Evolutionary conservation across 1,140 invertebrate species (phyloP).

Genomic region (Drosophila nebulosa): DNA sequence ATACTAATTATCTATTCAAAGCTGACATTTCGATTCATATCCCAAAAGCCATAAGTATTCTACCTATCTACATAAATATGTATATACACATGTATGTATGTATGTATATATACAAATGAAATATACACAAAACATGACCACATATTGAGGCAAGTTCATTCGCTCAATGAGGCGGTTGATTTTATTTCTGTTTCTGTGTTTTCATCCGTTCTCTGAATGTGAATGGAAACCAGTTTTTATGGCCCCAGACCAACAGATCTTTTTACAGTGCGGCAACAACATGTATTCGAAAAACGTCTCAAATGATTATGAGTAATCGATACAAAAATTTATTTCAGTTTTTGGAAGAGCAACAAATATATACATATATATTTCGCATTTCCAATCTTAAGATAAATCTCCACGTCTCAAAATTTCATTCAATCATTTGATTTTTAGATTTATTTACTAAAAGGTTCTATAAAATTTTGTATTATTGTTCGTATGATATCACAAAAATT

Average conservation of each 20-base stretch:
- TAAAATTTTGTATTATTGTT: too few relatives aligned
- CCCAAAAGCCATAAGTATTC: slow-evolving; percentile 6
- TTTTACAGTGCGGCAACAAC: slow-evolving; percentile 18
- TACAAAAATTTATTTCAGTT: not conserved
- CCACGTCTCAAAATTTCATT: not conserved
- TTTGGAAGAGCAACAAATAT: not conserved
- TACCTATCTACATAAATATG: not conserved
- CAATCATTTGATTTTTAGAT: too few relatives aligned
- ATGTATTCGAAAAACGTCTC: slow-evolving; percentile 7
- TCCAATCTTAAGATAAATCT: not conserved
- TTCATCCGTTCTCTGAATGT: slow-evolving; percentile 11
- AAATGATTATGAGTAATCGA: not conserved
- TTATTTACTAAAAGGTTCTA: not conserved
- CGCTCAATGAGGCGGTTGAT: slow-evolving; percentile 15
- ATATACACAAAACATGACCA: slow-evolving; percentile 3
- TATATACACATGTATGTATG: not conserved
- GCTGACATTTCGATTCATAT: slow-evolving; percentile 41
- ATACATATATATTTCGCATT: not conserved
- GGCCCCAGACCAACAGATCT: slow-evolving; percentile 20
- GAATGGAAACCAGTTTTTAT: slow-evolving; percentile 53
- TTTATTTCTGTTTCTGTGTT: not conserved
- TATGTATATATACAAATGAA: not conserved
- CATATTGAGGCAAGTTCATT: slow-evolving; percentile 36
- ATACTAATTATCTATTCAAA: slow-evolving; percentile 60
- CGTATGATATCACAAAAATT: too few relatives aligned